Evolutionary conservation across 2,797 vertebrate genomes (phyloP), one percentile per base, ranked within the genome.

Genomic region (Malacoctenus gilli): DNA sequence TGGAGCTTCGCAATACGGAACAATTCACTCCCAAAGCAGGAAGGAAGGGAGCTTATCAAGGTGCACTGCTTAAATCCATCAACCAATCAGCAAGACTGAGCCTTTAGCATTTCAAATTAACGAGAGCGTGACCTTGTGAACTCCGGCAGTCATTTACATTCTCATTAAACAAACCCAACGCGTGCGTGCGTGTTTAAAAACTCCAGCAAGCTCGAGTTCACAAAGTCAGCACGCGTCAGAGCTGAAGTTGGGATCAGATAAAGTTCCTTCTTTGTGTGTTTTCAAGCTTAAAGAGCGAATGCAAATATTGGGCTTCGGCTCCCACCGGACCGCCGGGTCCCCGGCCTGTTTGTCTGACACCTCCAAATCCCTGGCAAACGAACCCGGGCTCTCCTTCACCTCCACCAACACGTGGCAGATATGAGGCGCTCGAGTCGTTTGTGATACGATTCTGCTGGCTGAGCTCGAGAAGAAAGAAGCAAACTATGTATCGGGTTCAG

Each of bases 61-160:
- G 61, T 71, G 52, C 68, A 38, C 56, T 14, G 18, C 43, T 62
- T 41, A 73, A 68, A 80, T 83, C 77, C 63, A 59, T 43, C 66
- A 76, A 62, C 62, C 65, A 77, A 57, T 68, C 72, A 39, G 14
- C 12, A 72, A 60, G 59, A 39, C 55, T 0, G 36, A 61, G 42
- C 59, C 67, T n/a, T 52, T 58, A 52, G 62, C 56, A 59, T 69
- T 64, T 40, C 55, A 36, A 68, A 75, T 79, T 63, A 79, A 77
- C 75, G 62, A 80, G 63, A 69, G 38, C 68, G 52, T 56, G 68
- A 80, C 64, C 57, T 62, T 69, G 77, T 41, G 66, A 75, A 63
- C 68, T 47, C 44, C 63, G 31, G 22, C 42, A 39, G 38, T 14
- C 75, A 79, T 78, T 78, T 58, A 66, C 57, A 76, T 83, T 85